Conservation (phyloP, 2,888 invertebrate genomes). For the Cephus runcator region DNA sequence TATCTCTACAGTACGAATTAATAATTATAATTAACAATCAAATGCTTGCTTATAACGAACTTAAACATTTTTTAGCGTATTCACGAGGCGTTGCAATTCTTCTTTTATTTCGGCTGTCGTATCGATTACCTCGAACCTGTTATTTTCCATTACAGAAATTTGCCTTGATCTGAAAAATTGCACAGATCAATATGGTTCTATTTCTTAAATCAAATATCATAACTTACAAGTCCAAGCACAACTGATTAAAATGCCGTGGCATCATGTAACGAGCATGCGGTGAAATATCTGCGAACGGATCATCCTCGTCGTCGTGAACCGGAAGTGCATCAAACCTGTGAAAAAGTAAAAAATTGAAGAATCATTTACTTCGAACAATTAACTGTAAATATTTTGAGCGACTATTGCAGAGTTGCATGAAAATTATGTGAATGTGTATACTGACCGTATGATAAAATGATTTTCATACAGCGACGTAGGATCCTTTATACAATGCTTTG, state of each 20-base stretch:
- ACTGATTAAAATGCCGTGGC: slow-evolving; percentile 45
- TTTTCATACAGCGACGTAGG: slow-evolving; percentile 33
- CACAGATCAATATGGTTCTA: not conserved
- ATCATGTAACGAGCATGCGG: slow-evolving; percentile 47
- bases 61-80: not conserved
- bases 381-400: not conserved
- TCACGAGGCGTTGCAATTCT: not conserved
- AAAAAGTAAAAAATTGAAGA: slow-evolving; percentile 10
- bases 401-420: not conserved
- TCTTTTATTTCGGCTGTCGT: not conserved
- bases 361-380: not conserved
- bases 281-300: slow-evolving; percentile 50
- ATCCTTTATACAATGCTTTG: slow-evolving; percentile 38
- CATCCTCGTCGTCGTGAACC: slow-evolving; percentile 26
- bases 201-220: not conserved
- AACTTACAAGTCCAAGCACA: slow-evolving; percentile 50
- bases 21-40: not conserved
- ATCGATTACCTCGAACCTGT: not conserved
- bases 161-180: not conserved
- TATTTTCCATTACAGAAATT: not conserved
- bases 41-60: not conserved
- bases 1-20: not conserved
- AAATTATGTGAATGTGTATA: slow-evolving; percentile 5
- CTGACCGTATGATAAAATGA: slow-evolving; percentile 51
- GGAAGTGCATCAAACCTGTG: slow-evolving; percentile 46